Evolutionary conservation across 2,113 vertebrate species (phyloP).

Genomic region (Megaceryle torquata): DNA sequence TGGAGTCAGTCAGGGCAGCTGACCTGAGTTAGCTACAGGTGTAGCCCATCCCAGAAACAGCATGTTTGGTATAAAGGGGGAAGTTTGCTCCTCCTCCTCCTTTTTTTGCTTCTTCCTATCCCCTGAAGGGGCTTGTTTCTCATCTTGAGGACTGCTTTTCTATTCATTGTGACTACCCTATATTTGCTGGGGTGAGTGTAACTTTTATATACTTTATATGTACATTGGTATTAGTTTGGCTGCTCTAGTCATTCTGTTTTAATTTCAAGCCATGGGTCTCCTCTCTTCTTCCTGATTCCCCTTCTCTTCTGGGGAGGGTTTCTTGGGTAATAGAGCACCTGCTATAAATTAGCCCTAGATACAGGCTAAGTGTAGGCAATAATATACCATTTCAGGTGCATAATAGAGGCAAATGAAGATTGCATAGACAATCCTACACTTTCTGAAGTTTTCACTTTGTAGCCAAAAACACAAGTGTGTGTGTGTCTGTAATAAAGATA

Average conservation of each 20-base stretch:
- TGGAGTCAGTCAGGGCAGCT: neutral
- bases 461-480: neutral
- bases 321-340: neutral
- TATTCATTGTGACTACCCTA: neutral
- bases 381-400: neutral
- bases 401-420: neutral
- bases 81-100: neutral
- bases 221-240: neutral
- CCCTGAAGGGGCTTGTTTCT: neutral
- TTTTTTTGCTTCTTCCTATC: neutral
- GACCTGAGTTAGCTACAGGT: neutral
- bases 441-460: neutral
- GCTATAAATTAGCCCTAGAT: neutral
- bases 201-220: neutral
- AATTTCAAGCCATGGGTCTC: neutral
- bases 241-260: neutral
- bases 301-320: neutral
- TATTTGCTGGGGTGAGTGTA: neutral
- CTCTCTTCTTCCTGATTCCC: neutral
- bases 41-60: neutral
- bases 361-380: neutral
- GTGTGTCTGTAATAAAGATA: neutral
- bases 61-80: neutral
- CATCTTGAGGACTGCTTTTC: neutral
- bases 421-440: fast-evolving